These are phyloP conservation scores for Callyntrura sp. DNA, from an alignment of 2,888 invertebrate species.

Conservation along the genomic window DNA sequence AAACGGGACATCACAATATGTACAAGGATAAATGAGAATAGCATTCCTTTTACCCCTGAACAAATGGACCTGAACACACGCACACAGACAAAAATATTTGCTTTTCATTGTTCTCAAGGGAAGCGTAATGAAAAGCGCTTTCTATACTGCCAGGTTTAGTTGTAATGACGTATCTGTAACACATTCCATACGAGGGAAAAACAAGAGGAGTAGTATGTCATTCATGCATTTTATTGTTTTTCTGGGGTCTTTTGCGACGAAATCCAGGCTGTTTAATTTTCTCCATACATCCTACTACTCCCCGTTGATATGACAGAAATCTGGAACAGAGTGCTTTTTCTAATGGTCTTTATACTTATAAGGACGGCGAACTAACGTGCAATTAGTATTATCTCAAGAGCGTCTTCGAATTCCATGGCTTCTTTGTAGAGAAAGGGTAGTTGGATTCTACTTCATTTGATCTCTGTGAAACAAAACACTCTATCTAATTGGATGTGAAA, in stretches of 20 bases:
- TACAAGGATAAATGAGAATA: too few species aligned
- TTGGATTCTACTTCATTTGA: background rate
- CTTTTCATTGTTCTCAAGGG: background rate
- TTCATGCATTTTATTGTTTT: slow-evolving; percentile 15
- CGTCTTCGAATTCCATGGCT: background rate
- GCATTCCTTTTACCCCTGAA: too few species aligned
- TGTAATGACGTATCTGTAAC: background rate
- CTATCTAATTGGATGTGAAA: slow-evolving; percentile 24
- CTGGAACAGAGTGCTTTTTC: background rate
- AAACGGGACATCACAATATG: too few species aligned
- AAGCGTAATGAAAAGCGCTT: slow-evolving; percentile 2
- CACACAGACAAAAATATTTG: slow-evolving; percentile 14
- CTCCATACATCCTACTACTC: background rate
- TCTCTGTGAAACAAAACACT: background rate
- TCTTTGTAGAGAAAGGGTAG: background rate
- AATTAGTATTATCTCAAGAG: background rate
- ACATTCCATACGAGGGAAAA: background rate
- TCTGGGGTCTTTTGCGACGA: background rate
- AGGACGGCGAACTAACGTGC: background rate
- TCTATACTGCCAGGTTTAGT: background rate
- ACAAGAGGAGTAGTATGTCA: background rate
- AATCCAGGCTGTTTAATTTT: background rate
- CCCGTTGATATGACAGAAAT: background rate
- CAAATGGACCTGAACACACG: background rate
- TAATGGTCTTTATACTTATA: background rate